These are phyloP conservation scores for Carassius auratus DNA, from an alignment of 2,113 vertebrate species.

Conservation along the genomic window DNA sequence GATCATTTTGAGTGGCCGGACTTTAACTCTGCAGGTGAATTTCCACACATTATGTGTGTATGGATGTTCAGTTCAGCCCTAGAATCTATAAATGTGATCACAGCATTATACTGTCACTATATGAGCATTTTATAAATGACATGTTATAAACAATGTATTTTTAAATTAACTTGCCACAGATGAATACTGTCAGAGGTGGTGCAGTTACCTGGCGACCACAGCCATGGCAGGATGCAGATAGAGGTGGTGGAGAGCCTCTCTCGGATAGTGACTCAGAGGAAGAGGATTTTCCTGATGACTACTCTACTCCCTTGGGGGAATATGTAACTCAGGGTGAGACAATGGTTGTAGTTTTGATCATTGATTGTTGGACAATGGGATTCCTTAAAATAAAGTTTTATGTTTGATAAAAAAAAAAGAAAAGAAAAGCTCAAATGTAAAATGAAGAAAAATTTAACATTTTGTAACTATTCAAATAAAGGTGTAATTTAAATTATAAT, in stretches of 20 bases:
- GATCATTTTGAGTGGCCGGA: background rate
- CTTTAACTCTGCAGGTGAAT: background rate
- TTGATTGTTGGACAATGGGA: background rate
- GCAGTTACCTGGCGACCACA: conserved; percentile 77
- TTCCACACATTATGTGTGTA: background rate
- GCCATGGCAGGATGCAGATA: conserved; percentile 80
- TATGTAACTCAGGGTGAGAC: conserved; percentile 77
- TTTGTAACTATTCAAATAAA: background rate
- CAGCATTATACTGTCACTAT: background rate
- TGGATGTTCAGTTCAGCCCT: background rate
- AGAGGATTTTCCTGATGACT: conserved; percentile 82
- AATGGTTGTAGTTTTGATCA: background rate
- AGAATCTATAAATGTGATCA: background rate
- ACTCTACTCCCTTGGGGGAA: conserved; percentile 78
- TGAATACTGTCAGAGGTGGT: conserved; percentile 74
- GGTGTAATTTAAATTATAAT: background rate
- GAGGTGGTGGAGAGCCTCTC: conserved; percentile 75
- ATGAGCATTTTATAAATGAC: background rate
- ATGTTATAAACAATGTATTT: background rate
- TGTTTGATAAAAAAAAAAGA: background rate
- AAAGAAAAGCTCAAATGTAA: background rate
- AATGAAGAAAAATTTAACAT: background rate
- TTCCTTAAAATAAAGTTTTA: background rate
- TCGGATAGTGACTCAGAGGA: conserved; percentile 81
- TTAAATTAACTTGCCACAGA: conserved; percentile 62